Conservation (phyloP, 1,140 invertebrate genomes). For the Parapsyche elsis region DNA sequence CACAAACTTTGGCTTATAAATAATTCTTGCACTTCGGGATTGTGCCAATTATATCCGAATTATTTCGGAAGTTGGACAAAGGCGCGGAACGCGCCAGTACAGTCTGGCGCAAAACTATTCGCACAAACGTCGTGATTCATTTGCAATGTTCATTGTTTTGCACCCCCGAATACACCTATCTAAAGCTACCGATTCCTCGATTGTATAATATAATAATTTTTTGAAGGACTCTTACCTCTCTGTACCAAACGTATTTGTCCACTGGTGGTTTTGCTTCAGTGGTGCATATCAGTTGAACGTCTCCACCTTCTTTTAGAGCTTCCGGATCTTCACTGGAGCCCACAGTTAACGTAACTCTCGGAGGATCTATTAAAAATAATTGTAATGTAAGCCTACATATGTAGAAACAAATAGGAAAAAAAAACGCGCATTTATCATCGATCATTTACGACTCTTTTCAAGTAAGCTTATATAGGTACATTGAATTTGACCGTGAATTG, state of each 20-base stretch:
- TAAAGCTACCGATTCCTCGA: not conserved
- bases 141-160: slow-evolving; percentile 4
- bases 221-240: slow-evolving; percentile 37
- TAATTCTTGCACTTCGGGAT: slow-evolving; percentile 41
- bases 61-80: slow-evolving; percentile 35
- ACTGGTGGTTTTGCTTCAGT: slow-evolving; percentile 49
- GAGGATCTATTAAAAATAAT: slow-evolving; percentile 47
- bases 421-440: too few relatives aligned
- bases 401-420: too few relatives aligned
- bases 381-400: too few relatives aligned
- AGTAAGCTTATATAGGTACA: too few relatives aligned
- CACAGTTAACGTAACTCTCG: slow-evolving; percentile 46
- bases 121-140: slow-evolving; percentile 17
- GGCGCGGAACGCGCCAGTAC: not conserved
- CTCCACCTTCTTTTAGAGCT: slow-evolving; percentile 50
- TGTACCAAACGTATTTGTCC: slow-evolving; percentile 49
- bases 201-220: not conserved
- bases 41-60: slow-evolving; percentile 36
- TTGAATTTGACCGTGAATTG: too few relatives aligned
- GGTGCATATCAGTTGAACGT: slow-evolving; percentile 52
- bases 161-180: not conserved
- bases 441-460: too few relatives aligned
- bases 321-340: slow-evolving; percentile 52
- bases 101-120: slow-evolving; percentile 10
- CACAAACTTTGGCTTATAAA: slow-evolving; percentile 41